A percentile compares a stretch with the other conserved stretches of the same genome.
Conservation (phyloP, 2,797 vertebrate genomes). For the Melopsittacus undulatus region DNA sequence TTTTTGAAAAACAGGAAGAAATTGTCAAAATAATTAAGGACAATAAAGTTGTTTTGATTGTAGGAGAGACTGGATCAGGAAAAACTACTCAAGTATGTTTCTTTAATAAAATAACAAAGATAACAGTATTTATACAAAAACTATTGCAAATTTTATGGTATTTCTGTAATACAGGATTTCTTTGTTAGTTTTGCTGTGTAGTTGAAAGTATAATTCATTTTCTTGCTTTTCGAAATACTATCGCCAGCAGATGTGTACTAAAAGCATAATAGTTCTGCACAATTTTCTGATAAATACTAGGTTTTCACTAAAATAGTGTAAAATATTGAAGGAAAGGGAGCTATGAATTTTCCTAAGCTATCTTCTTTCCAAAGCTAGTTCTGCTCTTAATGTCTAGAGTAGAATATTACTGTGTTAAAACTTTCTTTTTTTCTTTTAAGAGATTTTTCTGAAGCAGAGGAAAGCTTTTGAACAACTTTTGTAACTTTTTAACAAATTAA, state of each 20-base stretch:
- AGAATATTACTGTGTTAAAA: background rate
- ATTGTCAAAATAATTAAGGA: slow-evolving; percentile 88
- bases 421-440: background rate
- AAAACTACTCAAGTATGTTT: slow-evolving; percentile 92
- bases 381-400: background rate
- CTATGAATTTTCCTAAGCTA: background rate
- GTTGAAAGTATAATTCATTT: background rate
- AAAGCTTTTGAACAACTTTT: background rate
- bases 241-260: background rate
- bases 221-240: background rate
- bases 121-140: background rate
- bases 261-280: background rate
- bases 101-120: background rate
- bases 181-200: background rate
- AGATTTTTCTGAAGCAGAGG: background rate
- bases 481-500: background rate
- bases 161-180: background rate
- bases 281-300: background rate
- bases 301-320: background rate
- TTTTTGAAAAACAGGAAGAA: slow-evolving; percentile 86
- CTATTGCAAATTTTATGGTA: background rate
- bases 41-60: slow-evolving; percentile 87
- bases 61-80: slow-evolving; percentile 96
- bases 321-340: background rate
- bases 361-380: background rate